phyloP scores from a whole-genome alignment of 2,888 invertebrate species.

The Sinelater perroti region DNA sequence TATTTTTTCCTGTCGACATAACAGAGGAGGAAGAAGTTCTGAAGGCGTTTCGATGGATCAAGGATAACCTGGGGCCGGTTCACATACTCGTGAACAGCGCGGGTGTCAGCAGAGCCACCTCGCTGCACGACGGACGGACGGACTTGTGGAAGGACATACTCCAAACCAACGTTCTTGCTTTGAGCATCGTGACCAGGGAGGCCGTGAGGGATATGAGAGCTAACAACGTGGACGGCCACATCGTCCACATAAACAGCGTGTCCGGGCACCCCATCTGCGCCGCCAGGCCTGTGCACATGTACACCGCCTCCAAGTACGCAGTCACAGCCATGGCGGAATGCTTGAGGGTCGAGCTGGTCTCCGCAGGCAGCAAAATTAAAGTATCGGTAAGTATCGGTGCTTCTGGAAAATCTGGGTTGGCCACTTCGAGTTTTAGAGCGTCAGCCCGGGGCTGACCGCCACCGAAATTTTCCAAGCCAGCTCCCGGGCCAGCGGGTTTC shows the following conservation, averaged over 20 bases:
- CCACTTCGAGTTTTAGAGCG: too few relatives aligned
- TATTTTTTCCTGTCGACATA: conserved; percentile 38
- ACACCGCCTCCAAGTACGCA: conserved; percentile 65
- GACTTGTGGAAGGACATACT: conserved; percentile 24
- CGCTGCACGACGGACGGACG: conserved; percentile 38
- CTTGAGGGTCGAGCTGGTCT: conserved; percentile 61
- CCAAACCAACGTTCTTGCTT: conserved; percentile 24
- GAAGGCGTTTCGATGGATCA: conserved; percentile 22
- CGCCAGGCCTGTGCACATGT: conserved; percentile 54
- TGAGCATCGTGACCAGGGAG: conserved; percentile 27
- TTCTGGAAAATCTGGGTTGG: too few relatives aligned
- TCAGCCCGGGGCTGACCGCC: conserved; percentile 4
- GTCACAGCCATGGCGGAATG: conserved; percentile 62
- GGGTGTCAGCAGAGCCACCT: conserved; percentile 34
- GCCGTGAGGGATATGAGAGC: conserved; percentile 42
- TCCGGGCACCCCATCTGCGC: conserved; percentile 5
- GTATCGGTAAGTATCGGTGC: conserved; percentile 52
- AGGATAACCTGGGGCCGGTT: conserved; percentile 42
- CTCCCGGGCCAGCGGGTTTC: not conserved
- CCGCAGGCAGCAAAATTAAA: conserved; percentile 56
- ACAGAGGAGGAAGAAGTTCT: conserved; percentile 19
- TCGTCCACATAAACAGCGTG: conserved; percentile 27
- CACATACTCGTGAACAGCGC: conserved; percentile 45
- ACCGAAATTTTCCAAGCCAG: conserved; percentile 1
- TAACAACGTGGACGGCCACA: conserved; percentile 28